A percentile compares a stretch with the other conserved stretches of the same genome.
Conservation (phyloP, 2,888 invertebrate genomes). For the Imbricaverruca yamaguchii region DNA sequence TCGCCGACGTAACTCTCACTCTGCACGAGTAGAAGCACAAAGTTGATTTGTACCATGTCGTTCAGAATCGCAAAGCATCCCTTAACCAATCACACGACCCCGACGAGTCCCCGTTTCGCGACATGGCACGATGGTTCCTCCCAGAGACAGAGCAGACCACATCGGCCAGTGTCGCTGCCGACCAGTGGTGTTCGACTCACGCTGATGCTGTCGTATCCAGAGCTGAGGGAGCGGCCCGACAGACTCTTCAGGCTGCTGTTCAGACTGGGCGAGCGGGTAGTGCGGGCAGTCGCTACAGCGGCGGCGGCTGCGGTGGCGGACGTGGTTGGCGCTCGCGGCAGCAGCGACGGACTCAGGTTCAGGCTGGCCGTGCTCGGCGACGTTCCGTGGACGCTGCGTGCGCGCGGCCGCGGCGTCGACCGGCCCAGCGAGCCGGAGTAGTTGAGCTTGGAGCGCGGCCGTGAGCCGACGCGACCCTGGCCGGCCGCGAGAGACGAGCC, state of each 20-base stretch:
- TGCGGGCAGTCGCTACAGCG: neutral
- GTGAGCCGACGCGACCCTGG: neutral
- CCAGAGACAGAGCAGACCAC: no score
- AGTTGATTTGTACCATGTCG: no score
- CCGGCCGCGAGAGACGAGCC: neutral
- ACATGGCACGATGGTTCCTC: no score
- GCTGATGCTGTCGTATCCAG: conserved; percentile 1
- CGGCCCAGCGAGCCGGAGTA: conserved; percentile 15
- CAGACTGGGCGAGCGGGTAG: conserved; percentile 9
- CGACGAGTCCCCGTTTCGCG: no score
- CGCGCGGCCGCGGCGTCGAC: conserved; percentile 6
- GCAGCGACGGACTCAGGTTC: conserved; percentile 18
- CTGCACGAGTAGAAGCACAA: no score
- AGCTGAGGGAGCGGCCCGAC: conserved; percentile 4
- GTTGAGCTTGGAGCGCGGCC: conserved; percentile 15
- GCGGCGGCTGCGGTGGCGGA: neutral
- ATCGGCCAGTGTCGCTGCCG: no score
- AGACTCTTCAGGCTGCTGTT: conserved; percentile 6
- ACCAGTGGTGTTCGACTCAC: neutral
- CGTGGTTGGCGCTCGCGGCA: neutral
- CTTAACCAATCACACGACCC: no score
- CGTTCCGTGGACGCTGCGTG: conserved; percentile 4
- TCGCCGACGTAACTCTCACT: no score
- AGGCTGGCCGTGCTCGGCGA: neutral
- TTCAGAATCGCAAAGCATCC: no score